These are phyloP conservation scores for Graphium colonna DNA, from an alignment of 2,888 invertebrate species.

Conservation along the genomic window DNA sequence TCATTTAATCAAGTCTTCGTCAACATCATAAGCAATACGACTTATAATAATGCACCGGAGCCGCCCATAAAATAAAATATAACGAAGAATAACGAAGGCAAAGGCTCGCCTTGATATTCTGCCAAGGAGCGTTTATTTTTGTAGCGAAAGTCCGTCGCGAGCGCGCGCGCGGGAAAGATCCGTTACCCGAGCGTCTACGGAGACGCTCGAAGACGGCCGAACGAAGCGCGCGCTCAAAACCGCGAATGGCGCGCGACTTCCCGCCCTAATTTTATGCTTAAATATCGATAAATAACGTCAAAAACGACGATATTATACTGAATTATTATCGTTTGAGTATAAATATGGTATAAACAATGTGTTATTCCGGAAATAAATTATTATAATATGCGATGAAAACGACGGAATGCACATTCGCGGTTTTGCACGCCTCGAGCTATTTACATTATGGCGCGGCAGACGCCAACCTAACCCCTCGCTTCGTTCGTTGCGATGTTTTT, in stretches of 20 bases:
- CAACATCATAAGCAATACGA: too few species aligned
- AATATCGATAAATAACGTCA: not conserved
- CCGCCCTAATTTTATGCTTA: conserved; percentile 12
- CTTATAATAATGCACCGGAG: too few species aligned
- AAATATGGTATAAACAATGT: not conserved
- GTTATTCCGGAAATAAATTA: not conserved
- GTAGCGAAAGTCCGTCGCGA: conserved; percentile 69
- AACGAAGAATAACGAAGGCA: conserved; percentile 57
- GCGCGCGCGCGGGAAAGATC: conserved; percentile 59
- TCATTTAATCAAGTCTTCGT: too few species aligned
- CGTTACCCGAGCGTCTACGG: conserved; percentile 66
- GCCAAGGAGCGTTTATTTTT: conserved; percentile 78
- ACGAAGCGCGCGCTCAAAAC: conserved; percentile 45
- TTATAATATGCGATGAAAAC: too few species aligned
- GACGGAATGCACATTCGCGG: conserved; percentile 37
- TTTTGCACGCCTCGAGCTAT: conserved; percentile 51
- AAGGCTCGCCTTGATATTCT: conserved; percentile 75
- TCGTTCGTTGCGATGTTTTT: conserved; percentile 56
- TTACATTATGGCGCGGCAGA: conserved; percentile 60
- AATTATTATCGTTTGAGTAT: conserved; percentile 22
- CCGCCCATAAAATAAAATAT: conserved; percentile 73
- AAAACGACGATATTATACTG: not conserved
- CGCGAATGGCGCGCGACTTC: conserved; percentile 40
- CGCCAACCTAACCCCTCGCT: conserved; percentile 73
- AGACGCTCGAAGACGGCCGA: conserved; percentile 61